Evolutionary conservation across 2,888 invertebrate species (phyloP).

Genomic region (Odontothrips loti): DNA sequence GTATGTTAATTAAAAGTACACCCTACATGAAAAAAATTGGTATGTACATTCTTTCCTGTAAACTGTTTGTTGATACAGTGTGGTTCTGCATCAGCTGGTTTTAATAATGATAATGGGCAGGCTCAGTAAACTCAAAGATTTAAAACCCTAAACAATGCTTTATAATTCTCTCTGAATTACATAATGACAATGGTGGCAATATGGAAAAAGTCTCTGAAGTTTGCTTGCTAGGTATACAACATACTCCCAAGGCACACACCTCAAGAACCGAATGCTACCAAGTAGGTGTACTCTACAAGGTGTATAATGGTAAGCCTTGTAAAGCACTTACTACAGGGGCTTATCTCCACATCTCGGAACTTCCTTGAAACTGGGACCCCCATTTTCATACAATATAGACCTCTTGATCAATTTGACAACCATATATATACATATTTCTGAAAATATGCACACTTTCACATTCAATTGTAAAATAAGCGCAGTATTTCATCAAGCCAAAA

Average conservation of each 20-base stretch:
- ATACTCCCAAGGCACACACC: background rate
- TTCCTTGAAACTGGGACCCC: background rate
- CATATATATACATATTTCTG: conserved; percentile 2
- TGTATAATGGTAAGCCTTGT: conserved; percentile 26
- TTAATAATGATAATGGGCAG: background rate
- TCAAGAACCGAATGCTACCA: conserved; percentile 3
- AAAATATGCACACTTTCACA: conserved; percentile 24
- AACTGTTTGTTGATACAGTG: no score
- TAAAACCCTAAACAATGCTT: conserved; percentile 25
- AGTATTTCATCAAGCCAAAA: conserved; percentile 14
- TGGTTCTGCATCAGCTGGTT: no score
- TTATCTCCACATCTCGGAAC: conserved; percentile 6
- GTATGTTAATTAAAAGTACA: background rate
- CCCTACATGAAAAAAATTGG: background rate
- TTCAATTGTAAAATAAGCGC: conserved; percentile 14
- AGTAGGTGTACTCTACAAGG: conserved; percentile 22
- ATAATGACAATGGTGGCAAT: conserved; percentile 26
- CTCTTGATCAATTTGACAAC: conserved; percentile 20
- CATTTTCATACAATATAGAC: conserved; percentile 16
- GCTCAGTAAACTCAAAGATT: background rate
- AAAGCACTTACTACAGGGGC: conserved; percentile 18
- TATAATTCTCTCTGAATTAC: conserved; percentile 25
- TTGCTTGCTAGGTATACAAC: conserved; percentile 2
- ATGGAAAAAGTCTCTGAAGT: conserved; percentile 22
- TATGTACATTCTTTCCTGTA: no score